Conservation (phyloP, 2,797 vertebrate species). For the Natrix natrix region DNA sequence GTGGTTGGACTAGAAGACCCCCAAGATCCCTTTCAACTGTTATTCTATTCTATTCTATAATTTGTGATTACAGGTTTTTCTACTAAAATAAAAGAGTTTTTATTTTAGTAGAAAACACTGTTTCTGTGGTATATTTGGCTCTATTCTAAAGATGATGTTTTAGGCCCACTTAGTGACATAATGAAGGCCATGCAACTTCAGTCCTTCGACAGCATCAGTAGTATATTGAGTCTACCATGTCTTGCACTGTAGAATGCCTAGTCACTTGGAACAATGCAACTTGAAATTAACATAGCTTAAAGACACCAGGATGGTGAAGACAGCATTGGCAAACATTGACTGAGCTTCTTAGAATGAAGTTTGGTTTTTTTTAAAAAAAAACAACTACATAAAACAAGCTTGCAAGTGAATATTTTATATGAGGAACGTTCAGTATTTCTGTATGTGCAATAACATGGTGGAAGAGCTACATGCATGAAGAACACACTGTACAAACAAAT, state of each 20-base stretch:
- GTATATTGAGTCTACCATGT: neutral
- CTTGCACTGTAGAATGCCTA: conserved; percentile 1
- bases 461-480: conserved; percentile 63
- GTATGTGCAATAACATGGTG: conserved; percentile 63
- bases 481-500: conserved; percentile 55
- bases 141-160: neutral
- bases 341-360: conserved; percentile 18
- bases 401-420: conserved; percentile 61
- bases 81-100: neutral
- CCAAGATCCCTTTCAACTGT: too few species aligned
- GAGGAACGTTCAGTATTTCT: conserved; percentile 63
- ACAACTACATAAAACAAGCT: conserved; percentile 51
- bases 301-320: neutral
- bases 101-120: neutral
- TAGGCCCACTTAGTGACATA: neutral
- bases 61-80: neutral
- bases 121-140: neutral
- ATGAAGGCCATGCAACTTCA: neutral
- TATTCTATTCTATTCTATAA: neutral
- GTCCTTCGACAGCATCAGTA: neutral
- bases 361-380: neutral
- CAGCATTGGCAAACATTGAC: neutral
- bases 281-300: neutral
- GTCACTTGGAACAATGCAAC: neutral
- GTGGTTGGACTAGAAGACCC: too few species aligned